Conservation (phyloP, 2,113 vertebrate species). For the Forbesichthys agassizii region DNA sequence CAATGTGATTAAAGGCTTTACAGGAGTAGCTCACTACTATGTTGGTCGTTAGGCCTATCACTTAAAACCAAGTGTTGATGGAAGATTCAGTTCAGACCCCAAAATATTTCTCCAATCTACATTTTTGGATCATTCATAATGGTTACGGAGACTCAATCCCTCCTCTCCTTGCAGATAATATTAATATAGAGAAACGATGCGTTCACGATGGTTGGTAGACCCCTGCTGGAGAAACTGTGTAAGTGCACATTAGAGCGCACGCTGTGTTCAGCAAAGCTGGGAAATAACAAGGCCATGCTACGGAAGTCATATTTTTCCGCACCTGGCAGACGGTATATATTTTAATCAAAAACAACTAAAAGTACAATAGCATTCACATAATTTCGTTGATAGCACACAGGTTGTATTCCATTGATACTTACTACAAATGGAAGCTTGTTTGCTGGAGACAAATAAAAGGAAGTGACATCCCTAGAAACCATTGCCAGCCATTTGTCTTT, state of each 20-base stretch:
- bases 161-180: conserved; percentile 15
- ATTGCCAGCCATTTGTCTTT: conserved; percentile 51
- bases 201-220: conserved; percentile 69
- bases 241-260: conserved; percentile 48
- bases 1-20: no score
- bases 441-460: conserved; percentile 41
- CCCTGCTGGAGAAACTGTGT: conserved; percentile 69
- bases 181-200: conserved; percentile 1
- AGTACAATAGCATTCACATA: neutral
- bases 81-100: neutral
- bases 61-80: neutral
- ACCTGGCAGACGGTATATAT: no score
- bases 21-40: no score
- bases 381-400: neutral
- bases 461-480: conserved; percentile 46
- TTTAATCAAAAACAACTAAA: neutral
- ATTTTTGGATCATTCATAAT: conserved; percentile 23
- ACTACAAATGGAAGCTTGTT: conserved; percentile 32
- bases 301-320: no score
- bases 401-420: conserved; percentile 6
- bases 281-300: neutral
- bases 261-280: no score
- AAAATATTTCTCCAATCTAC: neutral
- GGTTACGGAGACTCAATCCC: conserved; percentile 12
- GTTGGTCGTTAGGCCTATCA: no score